phyloP scores from a whole-genome alignment of 1,140 invertebrate genomes.

The Thrips palmi region DNA sequence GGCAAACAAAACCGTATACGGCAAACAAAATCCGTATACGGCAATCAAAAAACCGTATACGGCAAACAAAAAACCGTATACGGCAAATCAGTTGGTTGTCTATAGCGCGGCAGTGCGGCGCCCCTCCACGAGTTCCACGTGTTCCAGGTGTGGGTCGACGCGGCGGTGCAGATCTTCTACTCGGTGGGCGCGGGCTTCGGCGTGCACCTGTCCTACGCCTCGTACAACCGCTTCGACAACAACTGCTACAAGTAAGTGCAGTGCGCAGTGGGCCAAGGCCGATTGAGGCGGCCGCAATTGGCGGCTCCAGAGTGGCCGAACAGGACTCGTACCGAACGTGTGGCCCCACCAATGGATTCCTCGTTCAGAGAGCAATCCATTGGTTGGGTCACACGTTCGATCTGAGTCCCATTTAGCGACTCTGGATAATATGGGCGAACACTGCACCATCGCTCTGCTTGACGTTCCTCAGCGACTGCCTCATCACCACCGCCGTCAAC shows the following conservation, averaged over 20 bases:
- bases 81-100: too few relatives aligned
- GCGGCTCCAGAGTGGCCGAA: too few relatives aligned
- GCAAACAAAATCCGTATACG: too few relatives aligned
- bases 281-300: not conserved
- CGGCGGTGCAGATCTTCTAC: conserved; percentile 80
- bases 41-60: too few relatives aligned
- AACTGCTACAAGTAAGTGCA: conserved; percentile 53
- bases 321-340: too few relatives aligned
- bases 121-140: too few relatives aligned
- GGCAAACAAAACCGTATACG: too few relatives aligned
- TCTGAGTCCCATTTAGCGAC: not conserved
- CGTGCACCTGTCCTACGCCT: conserved; percentile 72
- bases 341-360: too few relatives aligned
- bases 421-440: not conserved
- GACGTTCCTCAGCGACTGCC: conserved; percentile 46
- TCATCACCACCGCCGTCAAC: conserved; percentile 56
- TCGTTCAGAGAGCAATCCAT: conserved; percentile 6
- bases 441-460: too few relatives aligned
- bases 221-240: conserved; percentile 75
- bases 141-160: conserved; percentile 78
- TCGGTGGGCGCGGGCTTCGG: conserved; percentile 85
- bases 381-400: not conserved
- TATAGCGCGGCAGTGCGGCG: too few relatives aligned
- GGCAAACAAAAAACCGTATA: too few relatives aligned
- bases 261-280: not conserved